These are phyloP conservation scores for Drosophila quinaria DNA, from an alignment of 2,888 invertebrate species.

Conservation along the genomic window DNA sequence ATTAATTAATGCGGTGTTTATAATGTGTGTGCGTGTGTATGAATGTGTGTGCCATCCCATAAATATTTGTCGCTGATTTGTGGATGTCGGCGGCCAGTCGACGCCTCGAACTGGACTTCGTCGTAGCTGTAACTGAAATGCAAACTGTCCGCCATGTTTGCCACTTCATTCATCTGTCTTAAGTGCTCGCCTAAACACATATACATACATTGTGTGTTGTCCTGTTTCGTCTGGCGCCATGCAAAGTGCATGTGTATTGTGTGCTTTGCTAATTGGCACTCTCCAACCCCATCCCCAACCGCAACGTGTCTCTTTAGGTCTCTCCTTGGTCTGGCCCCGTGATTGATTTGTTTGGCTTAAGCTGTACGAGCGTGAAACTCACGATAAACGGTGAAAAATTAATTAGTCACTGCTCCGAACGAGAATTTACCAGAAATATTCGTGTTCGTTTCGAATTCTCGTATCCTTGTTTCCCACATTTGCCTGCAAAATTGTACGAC, in stretches of 20 bases:
- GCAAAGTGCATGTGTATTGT: conserved; percentile 69
- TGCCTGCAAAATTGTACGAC: conserved; percentile 40
- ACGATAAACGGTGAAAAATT: conserved; percentile 77
- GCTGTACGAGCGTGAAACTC: conserved; percentile 64
- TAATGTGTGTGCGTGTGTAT: background rate
- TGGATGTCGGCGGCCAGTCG: conserved; percentile 68
- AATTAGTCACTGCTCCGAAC: conserved; percentile 64
- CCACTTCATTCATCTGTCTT: conserved; percentile 81
- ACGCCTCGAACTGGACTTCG: conserved; percentile 49
- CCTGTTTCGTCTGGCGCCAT: conserved; percentile 60
- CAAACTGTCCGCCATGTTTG: conserved; percentile 71
- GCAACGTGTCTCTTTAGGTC: background rate
- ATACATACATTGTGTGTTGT: conserved; percentile 2
- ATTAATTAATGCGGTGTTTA: conserved; percentile 48
- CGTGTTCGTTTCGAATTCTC: conserved; percentile 11
- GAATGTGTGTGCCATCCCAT: conserved; percentile 38
- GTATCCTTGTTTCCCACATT: conserved; percentile 37
- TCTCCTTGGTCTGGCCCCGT: conserved; percentile 21
- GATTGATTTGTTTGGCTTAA: conserved; percentile 79
- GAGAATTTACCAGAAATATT: conserved; percentile 16
- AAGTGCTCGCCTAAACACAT: conserved; percentile 58
- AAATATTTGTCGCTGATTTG: conserved; percentile 76
- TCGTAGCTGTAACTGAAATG: conserved; percentile 51
- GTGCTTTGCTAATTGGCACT: conserved; percentile 75
- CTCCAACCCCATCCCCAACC: background rate